These are phyloP conservation scores for Ramphastos sulfuratus DNA, from an alignment of 2,113 vertebrate species.

Conservation along the genomic window DNA sequence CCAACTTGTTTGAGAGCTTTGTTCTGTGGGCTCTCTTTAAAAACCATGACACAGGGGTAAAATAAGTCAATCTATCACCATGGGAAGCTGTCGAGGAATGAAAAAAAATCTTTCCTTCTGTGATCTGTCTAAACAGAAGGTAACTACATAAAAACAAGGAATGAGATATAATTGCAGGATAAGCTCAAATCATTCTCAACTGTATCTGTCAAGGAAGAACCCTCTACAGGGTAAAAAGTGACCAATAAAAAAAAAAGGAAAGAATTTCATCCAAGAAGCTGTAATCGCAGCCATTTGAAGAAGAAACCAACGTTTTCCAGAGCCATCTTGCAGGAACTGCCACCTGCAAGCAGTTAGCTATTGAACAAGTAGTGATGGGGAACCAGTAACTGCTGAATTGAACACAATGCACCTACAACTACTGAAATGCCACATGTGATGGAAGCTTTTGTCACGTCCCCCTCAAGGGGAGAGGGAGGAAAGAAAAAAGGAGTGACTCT, in stretches of 20 bases:
- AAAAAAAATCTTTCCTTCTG: background rate
- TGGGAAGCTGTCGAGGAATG: background rate
- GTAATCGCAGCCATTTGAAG: background rate
- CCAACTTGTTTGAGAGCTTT: too few species aligned
- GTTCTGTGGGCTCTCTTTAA: too few species aligned
- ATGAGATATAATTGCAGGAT: background rate
- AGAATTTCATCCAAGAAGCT: background rate
- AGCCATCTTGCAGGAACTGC: background rate
- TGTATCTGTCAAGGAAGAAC: background rate
- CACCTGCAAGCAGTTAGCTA: background rate
- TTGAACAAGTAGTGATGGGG: background rate
- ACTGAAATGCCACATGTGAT: background rate
- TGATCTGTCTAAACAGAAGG: background rate
- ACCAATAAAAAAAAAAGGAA: background rate
- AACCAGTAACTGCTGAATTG: background rate
- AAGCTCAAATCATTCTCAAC: background rate
- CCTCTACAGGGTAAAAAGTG: background rate
- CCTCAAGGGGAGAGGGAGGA: too few species aligned
- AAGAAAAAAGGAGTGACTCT: too few species aligned
- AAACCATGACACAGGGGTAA: background rate
- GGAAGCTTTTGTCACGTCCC: background rate
- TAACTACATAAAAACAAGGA: background rate
- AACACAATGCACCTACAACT: background rate
- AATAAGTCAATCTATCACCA: background rate
- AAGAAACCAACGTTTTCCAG: background rate